A percentile compares a stretch with the other conserved stretches of the same genome.
phyloP scores from a whole-genome alignment of 2,888 invertebrate genomes.

The Fabriciana adippe region DNA sequence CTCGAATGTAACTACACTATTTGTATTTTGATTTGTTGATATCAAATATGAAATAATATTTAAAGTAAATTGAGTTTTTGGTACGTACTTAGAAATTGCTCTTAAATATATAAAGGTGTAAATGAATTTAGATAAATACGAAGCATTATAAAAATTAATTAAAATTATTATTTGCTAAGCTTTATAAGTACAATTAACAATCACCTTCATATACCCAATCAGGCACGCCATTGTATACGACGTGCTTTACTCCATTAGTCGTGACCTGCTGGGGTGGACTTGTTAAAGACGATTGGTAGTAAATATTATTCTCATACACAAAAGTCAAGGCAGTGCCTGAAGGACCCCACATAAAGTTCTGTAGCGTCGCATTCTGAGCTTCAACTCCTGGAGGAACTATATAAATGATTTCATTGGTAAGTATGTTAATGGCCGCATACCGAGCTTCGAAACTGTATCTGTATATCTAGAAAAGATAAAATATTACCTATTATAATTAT shows the following conservation, averaged over 20 bases:
- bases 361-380: slow-evolving; percentile 75
- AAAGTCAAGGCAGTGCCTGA: slow-evolving; percentile 87
- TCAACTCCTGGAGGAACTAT: slow-evolving; percentile 56
- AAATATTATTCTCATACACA: slow-evolving; percentile 89
- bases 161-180: too few species aligned
- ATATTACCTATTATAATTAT: not conserved
- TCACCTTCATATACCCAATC: slow-evolving; percentile 98
- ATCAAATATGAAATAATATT: too few species aligned
- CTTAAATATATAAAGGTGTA: too few species aligned
- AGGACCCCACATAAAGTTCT: slow-evolving; percentile 91
- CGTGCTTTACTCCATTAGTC: slow-evolving; percentile 80
- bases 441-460: slow-evolving; percentile 90
- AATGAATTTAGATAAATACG: too few species aligned
- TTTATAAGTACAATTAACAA: too few species aligned
- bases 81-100: too few species aligned
- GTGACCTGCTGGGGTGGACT: slow-evolving; percentile 83
- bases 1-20: too few species aligned
- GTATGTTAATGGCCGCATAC: slow-evolving; percentile 86
- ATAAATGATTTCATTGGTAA: slow-evolving; percentile 65
- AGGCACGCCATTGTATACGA: slow-evolving; percentile 92
- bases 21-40: too few species aligned
- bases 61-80: too few species aligned
- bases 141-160: too few species aligned
- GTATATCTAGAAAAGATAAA: slow-evolving; percentile 83
- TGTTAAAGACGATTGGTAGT: slow-evolving; percentile 84